Evolutionary conservation across 2,888 invertebrate genomes (phyloP).

Genomic region (Plutella xylostella): DNA sequence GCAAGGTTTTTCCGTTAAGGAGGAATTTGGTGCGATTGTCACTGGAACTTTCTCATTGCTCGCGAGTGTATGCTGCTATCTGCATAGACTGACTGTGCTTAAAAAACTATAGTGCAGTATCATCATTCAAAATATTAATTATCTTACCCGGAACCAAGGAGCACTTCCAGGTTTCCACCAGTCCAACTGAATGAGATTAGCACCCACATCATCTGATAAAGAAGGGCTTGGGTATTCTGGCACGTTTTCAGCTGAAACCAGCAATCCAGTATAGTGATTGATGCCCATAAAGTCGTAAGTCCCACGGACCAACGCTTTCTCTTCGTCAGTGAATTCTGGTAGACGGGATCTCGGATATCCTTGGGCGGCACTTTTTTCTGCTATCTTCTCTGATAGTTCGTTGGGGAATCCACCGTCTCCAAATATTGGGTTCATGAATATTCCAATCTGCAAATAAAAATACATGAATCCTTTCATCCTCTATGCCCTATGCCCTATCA

Average conservation of each 20-base stretch:
- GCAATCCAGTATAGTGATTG: conserved; percentile 73
- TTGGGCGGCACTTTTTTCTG: conserved; percentile 46
- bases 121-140: no score
- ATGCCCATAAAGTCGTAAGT: conserved; percentile 61
- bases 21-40: no score
- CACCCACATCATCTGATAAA: conserved; percentile 1
- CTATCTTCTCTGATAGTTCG: conserved; percentile 49
- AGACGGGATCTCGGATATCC: conserved; percentile 49
- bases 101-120: no score
- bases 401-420: conserved; percentile 63
- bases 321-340: conserved; percentile 50
- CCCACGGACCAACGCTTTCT: conserved; percentile 36
- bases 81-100: no score
- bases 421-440: conserved; percentile 61
- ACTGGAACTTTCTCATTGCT: no score
- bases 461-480: no score
- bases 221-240: neutral
- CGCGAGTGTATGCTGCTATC: no score
- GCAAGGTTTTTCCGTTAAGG: no score
- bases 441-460: conserved; percentile 41
- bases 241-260: conserved; percentile 25
- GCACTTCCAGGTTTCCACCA: no score
- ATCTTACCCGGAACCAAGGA: no score
- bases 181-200: conserved; percentile 14
- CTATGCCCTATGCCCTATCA: no score